Percentiles rank a stretch among this genome's conserved stretches.
phyloP scores from a whole-genome alignment of 2,113 vertebrate species.

The Cyphomyrus plagiostoma region DNA sequence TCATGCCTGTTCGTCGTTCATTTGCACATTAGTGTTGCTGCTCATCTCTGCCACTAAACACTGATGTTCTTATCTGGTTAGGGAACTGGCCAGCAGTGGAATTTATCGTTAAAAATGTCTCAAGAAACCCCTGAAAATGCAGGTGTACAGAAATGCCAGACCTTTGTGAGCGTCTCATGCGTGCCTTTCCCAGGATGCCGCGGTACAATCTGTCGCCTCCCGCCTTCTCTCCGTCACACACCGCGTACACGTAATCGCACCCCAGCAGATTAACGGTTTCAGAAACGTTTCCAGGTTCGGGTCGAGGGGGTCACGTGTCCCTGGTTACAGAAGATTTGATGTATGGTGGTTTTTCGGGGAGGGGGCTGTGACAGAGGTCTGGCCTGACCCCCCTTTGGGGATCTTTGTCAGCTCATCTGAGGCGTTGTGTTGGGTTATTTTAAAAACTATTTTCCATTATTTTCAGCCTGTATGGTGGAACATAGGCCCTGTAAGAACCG shows the following conservation, averaged over 20 bases:
- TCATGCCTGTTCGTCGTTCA: not conserved
- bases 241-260: not conserved
- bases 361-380: not conserved
- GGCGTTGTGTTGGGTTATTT: not conserved
- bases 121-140: not conserved
- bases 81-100: not conserved
- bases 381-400: not conserved
- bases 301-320: not conserved
- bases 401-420: not conserved
- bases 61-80: not conserved
- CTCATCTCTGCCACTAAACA: not conserved
- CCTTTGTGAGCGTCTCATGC: not conserved
- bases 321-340: not conserved
- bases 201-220: not conserved
- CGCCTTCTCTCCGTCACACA: not conserved
- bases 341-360: not conserved
- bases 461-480: not conserved
- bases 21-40: not conserved
- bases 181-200: not conserved
- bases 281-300: not conserved
- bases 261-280: not conserved
- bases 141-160: not conserved
- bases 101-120: not conserved
- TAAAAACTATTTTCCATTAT: not conserved
- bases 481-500: not conserved